Evolutionary conservation across 2,113 vertebrate species (phyloP).

Genomic region (Vulpes vulpes): DNA sequence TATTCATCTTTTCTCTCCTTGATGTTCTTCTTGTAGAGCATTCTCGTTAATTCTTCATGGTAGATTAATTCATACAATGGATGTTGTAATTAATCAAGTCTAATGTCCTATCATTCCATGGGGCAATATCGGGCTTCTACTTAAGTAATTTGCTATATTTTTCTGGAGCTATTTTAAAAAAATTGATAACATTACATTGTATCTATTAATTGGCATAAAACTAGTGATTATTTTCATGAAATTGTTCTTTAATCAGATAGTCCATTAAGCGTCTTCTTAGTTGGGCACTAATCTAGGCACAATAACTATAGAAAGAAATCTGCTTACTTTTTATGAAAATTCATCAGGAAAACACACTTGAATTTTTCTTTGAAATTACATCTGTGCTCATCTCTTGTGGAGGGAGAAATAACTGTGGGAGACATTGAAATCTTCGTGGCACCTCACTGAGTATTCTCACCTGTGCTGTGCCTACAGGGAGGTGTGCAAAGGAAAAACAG

Average conservation of each 20-base stretch:
- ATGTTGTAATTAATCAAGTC: constrained; percentile 25
- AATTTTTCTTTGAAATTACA: background rate
- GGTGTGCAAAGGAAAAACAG: background rate
- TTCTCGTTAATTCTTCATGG: constrained; percentile 51
- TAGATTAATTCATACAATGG: background rate
- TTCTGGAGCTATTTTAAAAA: background rate
- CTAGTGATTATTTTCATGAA: constrained; percentile 62
- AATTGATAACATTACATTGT: background rate
- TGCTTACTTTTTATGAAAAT: background rate
- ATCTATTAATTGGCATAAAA: constrained; percentile 47
- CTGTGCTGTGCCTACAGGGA: background rate
- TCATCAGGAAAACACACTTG: background rate
- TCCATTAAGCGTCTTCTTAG: constrained; percentile 52
- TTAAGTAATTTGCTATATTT: background rate
- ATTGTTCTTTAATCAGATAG: constrained; percentile 64
- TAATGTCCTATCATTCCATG: background rate
- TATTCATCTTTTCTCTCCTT: background rate
- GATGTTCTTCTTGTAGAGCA: background rate
- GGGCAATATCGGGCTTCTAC: background rate
- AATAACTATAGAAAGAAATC: background rate
- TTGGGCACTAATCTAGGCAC: constrained; percentile 8
- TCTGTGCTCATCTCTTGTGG: background rate
- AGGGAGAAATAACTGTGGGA: background rate
- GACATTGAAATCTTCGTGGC: background rate
- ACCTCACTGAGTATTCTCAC: background rate